phyloP scores from a whole-genome alignment of 1,140 invertebrate genomes.

The Ruditapes philippinarum region DNA sequence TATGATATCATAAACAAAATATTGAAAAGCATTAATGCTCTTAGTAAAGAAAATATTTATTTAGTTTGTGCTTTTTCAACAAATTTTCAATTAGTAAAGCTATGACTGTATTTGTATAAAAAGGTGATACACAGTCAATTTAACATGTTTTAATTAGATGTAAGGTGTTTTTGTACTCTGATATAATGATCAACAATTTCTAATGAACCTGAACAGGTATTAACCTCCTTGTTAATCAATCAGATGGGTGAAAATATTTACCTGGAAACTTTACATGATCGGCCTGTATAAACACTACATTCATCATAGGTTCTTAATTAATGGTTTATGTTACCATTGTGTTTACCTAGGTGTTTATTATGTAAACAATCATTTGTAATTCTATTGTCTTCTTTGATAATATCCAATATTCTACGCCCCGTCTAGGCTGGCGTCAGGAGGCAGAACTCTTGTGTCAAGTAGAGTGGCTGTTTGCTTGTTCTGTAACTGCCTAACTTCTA shows the following conservation, averaged over 20 bases:
- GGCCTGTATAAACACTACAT: constrained; percentile 26
- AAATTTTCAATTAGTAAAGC: no score
- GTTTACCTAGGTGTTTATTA: constrained; percentile 40
- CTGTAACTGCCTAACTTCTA: neutral
- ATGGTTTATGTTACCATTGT: constrained; percentile 31
- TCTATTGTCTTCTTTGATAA: constrained; percentile 51
- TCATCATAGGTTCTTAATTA: constrained; percentile 29
- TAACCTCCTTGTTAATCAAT: neutral
- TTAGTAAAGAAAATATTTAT: no score
- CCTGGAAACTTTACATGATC: neutral
- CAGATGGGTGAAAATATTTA: constrained; percentile 3
- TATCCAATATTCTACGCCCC: neutral
- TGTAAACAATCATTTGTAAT: constrained; percentile 8
- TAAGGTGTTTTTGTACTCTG: neutral
- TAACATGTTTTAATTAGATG: no score
- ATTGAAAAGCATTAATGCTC: no score
- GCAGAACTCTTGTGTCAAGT: constrained; percentile 6
- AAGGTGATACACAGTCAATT: no score
- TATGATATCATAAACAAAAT: no score
- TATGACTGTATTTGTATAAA: no score
- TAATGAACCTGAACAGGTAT: constrained; percentile 17
- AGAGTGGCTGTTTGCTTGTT: neutral
- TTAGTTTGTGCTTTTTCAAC: no score
- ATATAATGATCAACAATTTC: neutral
- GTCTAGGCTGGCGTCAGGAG: neutral